Base-by-base conservation (phyloP, 2,113 vertebrate genomes). In the Zosterops japonicus region DNA sequence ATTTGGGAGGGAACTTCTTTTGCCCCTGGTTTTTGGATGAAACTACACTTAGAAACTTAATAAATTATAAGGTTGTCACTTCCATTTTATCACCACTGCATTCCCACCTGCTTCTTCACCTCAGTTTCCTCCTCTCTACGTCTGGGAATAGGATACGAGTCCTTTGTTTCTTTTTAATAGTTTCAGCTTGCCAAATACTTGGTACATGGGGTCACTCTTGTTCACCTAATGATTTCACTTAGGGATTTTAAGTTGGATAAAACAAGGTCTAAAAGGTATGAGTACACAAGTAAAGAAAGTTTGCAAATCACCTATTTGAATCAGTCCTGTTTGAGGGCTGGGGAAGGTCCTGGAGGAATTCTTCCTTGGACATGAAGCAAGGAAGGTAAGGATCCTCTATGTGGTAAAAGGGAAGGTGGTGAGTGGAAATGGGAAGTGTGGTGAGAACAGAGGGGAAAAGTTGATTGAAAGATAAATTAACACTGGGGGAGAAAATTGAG, bases 1-100 rank as follows among this genome's bases (percentile, higher is more conserved):
- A n/a, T 85, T 94, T 95, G 80, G 82, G 39, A 82, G 57, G 39
- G 42, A 56, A 27, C 53, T 47, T 39, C 20, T 39, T 83, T 14
- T 28, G 10, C 11, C 35, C 55, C 56, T 59, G 22, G 1, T 79
- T 94, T 86, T 86, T 49, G 22, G 83, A 79, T 90, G 21, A 96
- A 96, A 85, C 68, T 79, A 5, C 21, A 27, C 82, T 83, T 92
- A 42, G 76, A 94, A 91, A 47, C 61, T 81, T 83, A 94, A 89
- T 95, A 83, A 76, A 23, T 74, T 39, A 74, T 61, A 81, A 95
- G 59, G 82, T 88, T 87, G 65, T 90, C 86, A 46, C 28, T 83
- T 94, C 46, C 24, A 13, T 90, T 96, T 90, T 61, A 85, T 82
- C 82, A 57, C 14, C 12, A 19, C 39, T 70, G 10, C 63, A 80